Evolutionary conservation across 2,113 vertebrate genomes (phyloP), one percentile per base, ranked within the genome.

Genomic region (Zapus hudsonius): DNA sequence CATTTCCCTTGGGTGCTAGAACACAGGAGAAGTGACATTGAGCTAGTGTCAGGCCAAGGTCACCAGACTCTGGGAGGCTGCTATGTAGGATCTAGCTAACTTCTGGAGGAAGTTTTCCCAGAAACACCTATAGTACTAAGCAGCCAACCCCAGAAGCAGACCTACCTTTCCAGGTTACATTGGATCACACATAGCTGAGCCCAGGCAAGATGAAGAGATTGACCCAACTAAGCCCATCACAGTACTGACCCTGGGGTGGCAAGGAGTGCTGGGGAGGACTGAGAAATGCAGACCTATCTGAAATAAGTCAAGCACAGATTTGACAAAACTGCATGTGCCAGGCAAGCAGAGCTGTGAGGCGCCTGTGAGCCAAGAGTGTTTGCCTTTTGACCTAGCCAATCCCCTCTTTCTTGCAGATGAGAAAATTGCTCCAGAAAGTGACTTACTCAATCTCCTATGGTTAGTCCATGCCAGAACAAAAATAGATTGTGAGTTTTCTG

Each of bases 371-470:
- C 64, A 92, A 93, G 10, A 82, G 27, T 27, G 11, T 84, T 87
- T 84, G 59, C 72, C 84, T 91, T 95, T 67, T 87, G 52, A 87
- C 52, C 76, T 47, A 91, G 67, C 33, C 69, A 91, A 42, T 78
- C 90, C 29, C 27, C 67, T 91, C n/a, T 76, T 92, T 86, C 33
- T 84, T 82, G 47, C 92, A 90, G 92, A 87, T 82, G 40, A 95
- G 61, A 90, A 94, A 89, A 74, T 31, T 84, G 40, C 25, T 95
- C 84, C 87, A 94, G 84, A 95, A 91, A 91, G 25, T 91, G 63
- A 93, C 73, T 94, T 89, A 87, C 13, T 94, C 31, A 38, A 67
- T 91, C 79, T 74, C 67, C 70, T 87, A 80, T 88, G 78, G 36
- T 72, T 90, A 55, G 19, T 66, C 78, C 5, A 69, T 87, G 84